Base-by-base conservation (phyloP, 2,888 invertebrate genomes). In the Ptychoptera albimana region DNA sequence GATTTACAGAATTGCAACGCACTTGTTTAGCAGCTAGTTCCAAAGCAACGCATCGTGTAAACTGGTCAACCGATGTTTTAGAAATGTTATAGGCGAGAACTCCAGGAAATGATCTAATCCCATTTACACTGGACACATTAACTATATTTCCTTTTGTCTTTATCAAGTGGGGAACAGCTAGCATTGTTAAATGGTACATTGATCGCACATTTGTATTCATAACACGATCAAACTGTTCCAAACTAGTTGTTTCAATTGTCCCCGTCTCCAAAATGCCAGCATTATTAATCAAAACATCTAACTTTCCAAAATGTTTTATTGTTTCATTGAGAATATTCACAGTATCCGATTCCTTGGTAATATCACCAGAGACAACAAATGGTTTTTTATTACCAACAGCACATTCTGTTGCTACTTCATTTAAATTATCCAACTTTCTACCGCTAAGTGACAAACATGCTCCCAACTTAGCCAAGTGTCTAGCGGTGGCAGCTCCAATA, bases 111-210 rank as follows among this genome's bases (percentile, higher is more conserved):
- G 94, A 79, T 56, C 93, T 71, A 16, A 91, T 72, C 3, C 96
- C 96, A 56, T 83, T 86, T 0, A 96, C 89, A 60, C 93, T 93
- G 2, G 94, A 96, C 0, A 97, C 85, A 61, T 96, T 97, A 0
- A 97, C 92, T 53, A 94, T 82, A 52, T 79, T 86, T n/a, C 92
- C 92, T 63, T 87, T 83, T 0, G 79, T 74, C 63, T 79, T 74
- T 2, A 87, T 68, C 14, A 96, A 69, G 65, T 92, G 78, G 0
- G 94, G 93, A 0, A 86, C 82, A 4, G 91, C 85, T 41, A 92
- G 60, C 78, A 82, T 85, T 0, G 88, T 92, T 49, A 94, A 61
- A 48, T 85, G 76, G 58, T 84, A 85, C 13, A 86, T 70, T 1
- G 84, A 75, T 48, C 91, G 77, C 0, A 92, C 81, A 63, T 97